Evolutionary conservation across 2,113 vertebrate genomes (phyloP).

Genomic region (Mormyrus iriodes): DNA sequence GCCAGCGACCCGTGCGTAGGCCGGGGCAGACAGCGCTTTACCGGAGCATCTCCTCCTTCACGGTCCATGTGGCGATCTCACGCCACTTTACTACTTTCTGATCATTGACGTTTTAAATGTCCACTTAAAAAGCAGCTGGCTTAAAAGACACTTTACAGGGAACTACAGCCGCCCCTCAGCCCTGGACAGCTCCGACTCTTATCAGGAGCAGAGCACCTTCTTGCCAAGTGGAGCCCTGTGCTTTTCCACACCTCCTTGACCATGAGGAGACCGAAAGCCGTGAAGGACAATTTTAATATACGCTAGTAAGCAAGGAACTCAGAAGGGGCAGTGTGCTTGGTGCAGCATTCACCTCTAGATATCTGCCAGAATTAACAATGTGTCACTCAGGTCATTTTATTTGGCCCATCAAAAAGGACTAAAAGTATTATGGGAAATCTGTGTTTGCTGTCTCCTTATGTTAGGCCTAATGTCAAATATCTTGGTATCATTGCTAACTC

Average conservation of each 20-base stretch:
- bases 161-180: not conserved
- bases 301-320: not conserved
- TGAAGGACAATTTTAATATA: not conserved
- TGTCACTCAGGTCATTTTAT: not conserved
- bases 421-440: not conserved
- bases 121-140: not conserved
- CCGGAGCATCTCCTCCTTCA: not conserved
- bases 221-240: not conserved
- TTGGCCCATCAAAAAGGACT: not conserved
- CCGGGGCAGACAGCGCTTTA: not conserved
- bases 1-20: not conserved
- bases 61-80: not conserved
- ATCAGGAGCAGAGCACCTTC: not conserved
- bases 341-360: not conserved
- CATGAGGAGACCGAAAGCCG: not conserved
- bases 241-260: not conserved
- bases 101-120: not conserved
- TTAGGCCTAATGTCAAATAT: not conserved
- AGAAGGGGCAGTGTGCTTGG: not conserved
- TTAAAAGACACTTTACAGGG: not conserved
- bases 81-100: not conserved
- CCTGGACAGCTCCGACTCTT: not conserved
- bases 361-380: not conserved
- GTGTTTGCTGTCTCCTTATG: not conserved
- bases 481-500: not conserved